Evolutionary conservation across 2,888 invertebrate species (phyloP), one percentile per base, ranked within the genome.

Genomic region (Phyto melanocephala): DNA sequence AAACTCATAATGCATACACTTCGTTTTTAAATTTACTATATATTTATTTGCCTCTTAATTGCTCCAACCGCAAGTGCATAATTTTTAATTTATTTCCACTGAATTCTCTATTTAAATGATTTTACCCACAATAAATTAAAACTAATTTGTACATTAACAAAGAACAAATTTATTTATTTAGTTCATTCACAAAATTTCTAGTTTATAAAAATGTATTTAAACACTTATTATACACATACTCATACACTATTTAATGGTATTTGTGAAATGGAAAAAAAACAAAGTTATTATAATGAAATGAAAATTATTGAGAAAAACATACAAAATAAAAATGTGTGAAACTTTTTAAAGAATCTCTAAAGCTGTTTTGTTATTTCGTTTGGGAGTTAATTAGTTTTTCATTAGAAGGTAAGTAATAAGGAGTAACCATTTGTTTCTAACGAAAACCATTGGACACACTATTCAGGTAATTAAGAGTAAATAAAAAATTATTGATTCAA

Each of bases 341-440:
- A 71, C 76, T 81, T 81, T 81, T 71, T 81, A 81, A 81, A 47
- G 67, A 72, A 71, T 0, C 7, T 54, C 28, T 28, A 5, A 3
- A 28, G 6, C 4, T 28, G 6, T 28, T 28, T 28, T 28, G 6
- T 28, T 28, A 28, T 28, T 28, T 5, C 3, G 6, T n/a, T 28
- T 28, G 6, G 6, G 28, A 28, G 3, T 28, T 28, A 3, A 28
- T 28, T 5, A 28, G 6, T 6, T 28, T 28, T 6, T 28, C 6
- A 28, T 15, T 28, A 10, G 24, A 45, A 24, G 54, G 74, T 75
- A 65, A 75, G 74, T 71, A 10, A 4, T 1, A n/a, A n/a, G n/a
- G n/a, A n/a, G n/a, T n/a, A n/a, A n/a, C n/a, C n/a, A n/a, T n/a
- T n/a, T n/a, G n/a, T n/a, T n/a, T n/a, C n/a, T n/a, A n/a, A n/a